Base-by-base conservation (phyloP, 2,113 vertebrate species). In the Paramisgurnus dabryanus region DNA sequence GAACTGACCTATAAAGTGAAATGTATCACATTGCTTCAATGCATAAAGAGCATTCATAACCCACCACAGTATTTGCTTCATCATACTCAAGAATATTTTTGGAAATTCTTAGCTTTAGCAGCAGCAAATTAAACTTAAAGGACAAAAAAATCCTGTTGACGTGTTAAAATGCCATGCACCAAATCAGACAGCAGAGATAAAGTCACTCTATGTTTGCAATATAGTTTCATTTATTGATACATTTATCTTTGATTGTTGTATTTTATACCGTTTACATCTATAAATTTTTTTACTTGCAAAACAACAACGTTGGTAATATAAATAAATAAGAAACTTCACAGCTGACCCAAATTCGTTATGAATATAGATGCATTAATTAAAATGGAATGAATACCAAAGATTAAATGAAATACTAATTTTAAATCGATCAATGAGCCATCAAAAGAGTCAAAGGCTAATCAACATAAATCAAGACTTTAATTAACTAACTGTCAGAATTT, bases 361-460 rank as follows among this genome's bases (percentile, higher is more conserved):
- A 27, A 45, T 12, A 45, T 22, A 47, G 41, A 75, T 43, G 71
- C 22, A 2, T 41, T 75, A 58, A 75, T 73, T 45, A 22, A 40
- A 45, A 41, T 60, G 55, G 4, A 60, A 22, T 8, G 39, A 73
- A 45, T 15, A 75, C 58, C 45, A 75, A 43, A 34, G 12, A 63
- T 73, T 8, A 7, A 61, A 75, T 47, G 45, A 47, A 75, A 63
- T 7, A 27, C n/a, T 15, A 61, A 63, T 75, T 75, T 34, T 22
- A 41, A 60, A 73, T 18, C 47, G 57, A 75, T 63, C 72, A 75
- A 75, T 63, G 57, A 47, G 43, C 43, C 72, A 64, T 63, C 13
- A 75, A 61, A 47, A 43, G 10, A 63, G 2, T 75, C 58, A 64
- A 63, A 75, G 41, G 43, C 40, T 60, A 41, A 75, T 64, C 13